Evolutionary conservation across 1,140 invertebrate species (phyloP).

Genomic region (Zophobas atratus): DNA sequence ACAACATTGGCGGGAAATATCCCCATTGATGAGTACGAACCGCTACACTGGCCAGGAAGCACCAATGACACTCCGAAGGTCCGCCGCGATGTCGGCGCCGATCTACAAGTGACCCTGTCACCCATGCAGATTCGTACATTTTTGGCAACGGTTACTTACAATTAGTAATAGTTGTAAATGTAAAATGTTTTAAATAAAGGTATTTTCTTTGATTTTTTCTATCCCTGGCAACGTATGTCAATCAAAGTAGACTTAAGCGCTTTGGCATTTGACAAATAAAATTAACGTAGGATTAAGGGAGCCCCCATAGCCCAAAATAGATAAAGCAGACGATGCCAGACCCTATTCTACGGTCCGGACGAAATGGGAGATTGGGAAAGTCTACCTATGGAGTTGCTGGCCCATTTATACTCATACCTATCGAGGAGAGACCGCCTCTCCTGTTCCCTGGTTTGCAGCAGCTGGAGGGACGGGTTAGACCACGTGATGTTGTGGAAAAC

Average conservation of each 20-base stretch:
- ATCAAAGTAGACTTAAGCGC: constrained; percentile 17
- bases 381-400: constrained; percentile 52
- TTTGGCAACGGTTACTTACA: constrained; percentile 21
- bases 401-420: constrained; percentile 53
- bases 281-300: constrained; percentile 23
- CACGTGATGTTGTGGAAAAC: constrained; percentile 53
- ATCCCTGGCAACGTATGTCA: constrained; percentile 5
- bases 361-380: constrained; percentile 49
- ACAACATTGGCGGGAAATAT: constrained; percentile 57
- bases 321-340: constrained; percentile 11
- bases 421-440: constrained; percentile 54
- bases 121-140: constrained; percentile 60
- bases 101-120: constrained; percentile 48
- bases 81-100: not conserved
- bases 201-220: not conserved
- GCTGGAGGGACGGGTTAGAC: constrained; percentile 54
- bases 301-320: constrained; percentile 17
- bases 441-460: constrained; percentile 53
- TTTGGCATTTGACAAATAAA: constrained; percentile 16
- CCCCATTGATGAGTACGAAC: constrained; percentile 47
- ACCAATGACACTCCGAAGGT: not conserved
- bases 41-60: constrained; percentile 41
- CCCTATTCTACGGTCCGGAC: constrained; percentile 10
- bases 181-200: too few species aligned
- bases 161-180: not conserved